Conservation (phyloP, 2,888 invertebrate genomes). For the Rotaria sp. region DNA sequence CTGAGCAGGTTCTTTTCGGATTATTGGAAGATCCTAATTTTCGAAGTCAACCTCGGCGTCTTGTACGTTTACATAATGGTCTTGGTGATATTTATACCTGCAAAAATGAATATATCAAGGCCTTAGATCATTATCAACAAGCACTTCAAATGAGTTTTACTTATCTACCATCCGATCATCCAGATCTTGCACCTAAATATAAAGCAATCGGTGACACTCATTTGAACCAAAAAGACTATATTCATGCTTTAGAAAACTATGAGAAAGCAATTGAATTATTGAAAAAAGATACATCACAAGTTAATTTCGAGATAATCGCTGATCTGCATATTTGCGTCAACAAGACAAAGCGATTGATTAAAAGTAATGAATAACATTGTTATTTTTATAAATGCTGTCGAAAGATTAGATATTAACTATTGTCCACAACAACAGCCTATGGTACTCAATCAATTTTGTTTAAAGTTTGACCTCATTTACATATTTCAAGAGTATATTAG, state of each 20-base stretch:
- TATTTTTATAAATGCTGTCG: too few species aligned
- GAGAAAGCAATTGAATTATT: neutral
- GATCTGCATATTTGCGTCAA: too few species aligned
- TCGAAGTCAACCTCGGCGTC: neutral
- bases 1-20: neutral
- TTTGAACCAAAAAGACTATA: neutral
- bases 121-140: neutral
- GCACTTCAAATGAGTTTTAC: neutral
- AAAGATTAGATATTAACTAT: too few species aligned
- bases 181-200: neutral
- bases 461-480: too few species aligned
- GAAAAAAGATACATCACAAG: too few species aligned
- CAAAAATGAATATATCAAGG: neutral
- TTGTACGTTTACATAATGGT: neutral
- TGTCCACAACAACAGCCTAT: too few species aligned
- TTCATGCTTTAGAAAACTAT: neutral
- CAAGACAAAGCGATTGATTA: too few species aligned
- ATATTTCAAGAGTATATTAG: too few species aligned
- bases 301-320: too few species aligned
- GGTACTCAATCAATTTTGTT: too few species aligned
- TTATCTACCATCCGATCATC: neutral
- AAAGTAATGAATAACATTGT: too few species aligned
- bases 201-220: neutral
- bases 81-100: neutral
- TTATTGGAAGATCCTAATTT: neutral